Conservation (phyloP, 2,113 vertebrate genomes). For the Limnothrissa miodon region DNA sequence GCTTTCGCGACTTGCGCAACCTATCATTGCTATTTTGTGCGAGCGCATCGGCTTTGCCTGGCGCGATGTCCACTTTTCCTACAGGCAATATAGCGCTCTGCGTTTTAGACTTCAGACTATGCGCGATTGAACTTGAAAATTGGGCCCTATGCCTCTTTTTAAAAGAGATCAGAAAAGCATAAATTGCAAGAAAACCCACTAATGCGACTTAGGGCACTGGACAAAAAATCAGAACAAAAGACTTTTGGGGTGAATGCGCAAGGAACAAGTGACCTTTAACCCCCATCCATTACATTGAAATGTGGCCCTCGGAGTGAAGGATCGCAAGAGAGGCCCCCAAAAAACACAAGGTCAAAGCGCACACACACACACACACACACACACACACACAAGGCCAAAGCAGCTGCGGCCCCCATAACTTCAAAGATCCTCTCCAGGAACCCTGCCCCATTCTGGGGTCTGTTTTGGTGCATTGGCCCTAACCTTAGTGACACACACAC, state of each 20-base stretch:
- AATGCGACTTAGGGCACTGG: constrained; percentile 39
- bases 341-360: constrained; percentile 67
- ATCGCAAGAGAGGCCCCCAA: constrained; percentile 57
- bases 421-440: constrained; percentile 61
- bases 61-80: too few species aligned
- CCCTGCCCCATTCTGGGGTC: constrained; percentile 39
- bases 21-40: too few species aligned
- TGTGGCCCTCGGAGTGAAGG: constrained; percentile 50
- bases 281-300: constrained; percentile 51
- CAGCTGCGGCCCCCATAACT: constrained; percentile 45
- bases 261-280: constrained; percentile 40
- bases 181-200: neutral
- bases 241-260: neutral
- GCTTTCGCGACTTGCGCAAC: too few species aligned
- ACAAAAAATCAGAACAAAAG: constrained; percentile 27
- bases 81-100: too few species aligned
- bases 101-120: too few species aligned
- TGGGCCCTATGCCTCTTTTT: neutral
- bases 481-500: constrained; percentile 50
- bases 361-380: too few species aligned
- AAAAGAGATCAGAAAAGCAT: neutral
- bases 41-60: too few species aligned
- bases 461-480: constrained; percentile 49
- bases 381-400: constrained; percentile 68
- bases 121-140: too few species aligned